Base-by-base conservation (phyloP, 2,113 vertebrate species). In the Varanus salvator region DNA sequence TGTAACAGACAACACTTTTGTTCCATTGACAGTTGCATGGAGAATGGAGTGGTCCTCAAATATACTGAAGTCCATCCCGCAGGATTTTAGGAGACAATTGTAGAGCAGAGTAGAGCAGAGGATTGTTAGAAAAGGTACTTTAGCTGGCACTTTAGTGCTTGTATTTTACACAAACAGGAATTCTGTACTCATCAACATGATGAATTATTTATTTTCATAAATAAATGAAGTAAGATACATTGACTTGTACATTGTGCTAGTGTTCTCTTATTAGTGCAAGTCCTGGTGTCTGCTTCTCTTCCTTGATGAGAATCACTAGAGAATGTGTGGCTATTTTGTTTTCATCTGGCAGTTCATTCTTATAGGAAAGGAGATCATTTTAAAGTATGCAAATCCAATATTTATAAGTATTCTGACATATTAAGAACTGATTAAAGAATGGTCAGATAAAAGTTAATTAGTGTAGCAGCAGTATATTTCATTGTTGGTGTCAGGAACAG, bases 311-410 rank as follows among this genome's bases (percentile, higher is more conserved):
- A 44, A 44, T 27, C 78, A 1, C 85, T 27, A 44, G 34, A 15
- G 88, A 1, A 76, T 71, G 31, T 89, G 48, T 75, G 15, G 27
- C 4, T 89, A 72, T 11, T 34, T 17, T 23, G 4, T 66, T 12
- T n/a, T n/a, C 64, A 60, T 64, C 60, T 54, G 81, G 50, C 38
- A n/a, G 78, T 44, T 17, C 84, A 1, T 90, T 92, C 80, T 92
- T 1, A 90, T 80, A 89, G 85, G 14, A 0, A 87, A 11, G 54
- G 8, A 15, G 11, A 21, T 78, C n/a, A 80, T 87, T n/a, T 75
- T 4, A 91, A 48, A 84, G 71, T 12, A 69, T 69, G 12, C 0
- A 82, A 82, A 64, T 66, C 27, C 80, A 6, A 34, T 69, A 4
- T 0, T 44, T 75, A 48, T 60, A 8, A 23, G 27, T 50, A 27